Evolutionary conservation across 2,797 vertebrate genomes (phyloP).

Genomic region (Sebastes oblongus): DNA sequence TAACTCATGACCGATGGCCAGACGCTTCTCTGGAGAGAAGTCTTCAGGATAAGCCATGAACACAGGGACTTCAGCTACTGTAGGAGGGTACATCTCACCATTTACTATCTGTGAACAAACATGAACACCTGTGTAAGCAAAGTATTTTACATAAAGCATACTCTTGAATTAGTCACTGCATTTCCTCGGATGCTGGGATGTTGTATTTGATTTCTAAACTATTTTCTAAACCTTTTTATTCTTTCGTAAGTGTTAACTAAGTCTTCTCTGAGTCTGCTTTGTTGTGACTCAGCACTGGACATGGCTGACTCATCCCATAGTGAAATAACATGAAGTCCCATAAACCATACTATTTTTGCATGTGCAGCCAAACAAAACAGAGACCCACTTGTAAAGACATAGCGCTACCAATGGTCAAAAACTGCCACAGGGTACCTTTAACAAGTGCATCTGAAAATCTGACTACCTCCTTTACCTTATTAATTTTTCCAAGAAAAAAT

Average conservation of each 20-base stretch:
- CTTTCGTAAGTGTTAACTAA: not conserved
- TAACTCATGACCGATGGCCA: slow-evolving; percentile 91
- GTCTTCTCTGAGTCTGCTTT: not conserved
- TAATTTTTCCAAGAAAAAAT: not conserved
- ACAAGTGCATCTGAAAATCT: not conserved
- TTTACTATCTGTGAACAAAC: slow-evolving; percentile 80
- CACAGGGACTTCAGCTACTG: slow-evolving; percentile 76
- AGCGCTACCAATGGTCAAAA: no score
- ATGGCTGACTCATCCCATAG: no score
- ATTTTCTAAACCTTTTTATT: not conserved
- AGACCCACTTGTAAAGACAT: no score
- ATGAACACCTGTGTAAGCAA: not conserved
- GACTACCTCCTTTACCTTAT: not conserved
- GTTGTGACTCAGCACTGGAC: not conserved
- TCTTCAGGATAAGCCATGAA: slow-evolving; percentile 87
- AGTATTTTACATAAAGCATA: not conserved
- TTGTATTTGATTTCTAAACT: not conserved
- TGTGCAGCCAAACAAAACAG: no score
- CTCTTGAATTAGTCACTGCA: not conserved
- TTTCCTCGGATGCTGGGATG: not conserved
- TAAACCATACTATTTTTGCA: no score
- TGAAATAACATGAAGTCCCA: no score
- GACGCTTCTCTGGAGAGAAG: slow-evolving; percentile 67
- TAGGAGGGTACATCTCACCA: slow-evolving; percentile 90
- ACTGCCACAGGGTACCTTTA: not conserved